phyloP scores from a whole-genome alignment of 2,113 vertebrate genomes.

The Marmota flaviventris region DNA sequence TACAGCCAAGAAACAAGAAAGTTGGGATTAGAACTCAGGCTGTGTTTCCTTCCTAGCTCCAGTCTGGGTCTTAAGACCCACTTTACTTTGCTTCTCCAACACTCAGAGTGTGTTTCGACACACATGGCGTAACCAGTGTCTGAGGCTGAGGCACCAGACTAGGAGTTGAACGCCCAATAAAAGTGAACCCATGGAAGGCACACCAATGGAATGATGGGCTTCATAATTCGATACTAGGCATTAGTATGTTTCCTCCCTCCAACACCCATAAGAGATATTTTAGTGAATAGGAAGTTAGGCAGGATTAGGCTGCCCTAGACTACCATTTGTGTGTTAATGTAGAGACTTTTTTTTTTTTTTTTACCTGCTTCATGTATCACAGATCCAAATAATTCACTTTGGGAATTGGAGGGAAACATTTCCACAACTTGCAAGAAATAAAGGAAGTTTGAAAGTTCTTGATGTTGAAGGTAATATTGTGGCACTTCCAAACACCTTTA shows the following conservation, averaged over 20 bases:
- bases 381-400: neutral
- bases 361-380: neutral
- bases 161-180: neutral
- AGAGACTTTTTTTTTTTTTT: neutral
- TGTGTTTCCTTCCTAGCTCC: neutral
- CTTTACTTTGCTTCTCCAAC: neutral
- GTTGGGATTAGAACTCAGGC: neutral
- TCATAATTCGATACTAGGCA: neutral
- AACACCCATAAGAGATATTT: neutral
- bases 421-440: neutral
- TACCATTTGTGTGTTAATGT: neutral
- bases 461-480: neutral
- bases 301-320: neutral
- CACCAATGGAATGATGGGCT: rapidly evolving
- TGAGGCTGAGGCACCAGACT: neutral
- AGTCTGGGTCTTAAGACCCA: neutral
- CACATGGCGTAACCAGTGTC: neutral
- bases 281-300: no score
- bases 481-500: neutral
- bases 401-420: neutral
- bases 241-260: neutral
- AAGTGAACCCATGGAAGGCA: neutral
- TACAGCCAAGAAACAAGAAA: neutral
- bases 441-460: neutral
- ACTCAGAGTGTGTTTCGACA: neutral